Conservation (phyloP, 2,113 vertebrate genomes). For the Potamarius usumacintae region DNA sequence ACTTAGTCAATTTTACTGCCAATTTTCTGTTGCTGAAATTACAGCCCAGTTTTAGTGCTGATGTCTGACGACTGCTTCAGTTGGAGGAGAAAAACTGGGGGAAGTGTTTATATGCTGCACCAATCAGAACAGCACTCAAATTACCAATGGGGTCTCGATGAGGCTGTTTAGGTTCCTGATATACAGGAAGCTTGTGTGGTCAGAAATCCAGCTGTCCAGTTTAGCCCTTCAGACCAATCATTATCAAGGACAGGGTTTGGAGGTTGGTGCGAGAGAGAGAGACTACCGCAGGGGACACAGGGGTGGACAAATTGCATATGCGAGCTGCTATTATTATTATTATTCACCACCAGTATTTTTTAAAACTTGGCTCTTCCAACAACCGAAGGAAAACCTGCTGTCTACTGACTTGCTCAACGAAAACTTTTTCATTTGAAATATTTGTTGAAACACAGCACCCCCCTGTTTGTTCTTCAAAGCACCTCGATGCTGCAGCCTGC, state of each 20-base stretch:
- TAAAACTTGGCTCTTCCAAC: not conserved
- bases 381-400: not conserved
- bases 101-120: not conserved
- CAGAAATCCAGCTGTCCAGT: not conserved
- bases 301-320: not conserved
- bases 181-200: not conserved
- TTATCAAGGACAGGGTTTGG: not conserved
- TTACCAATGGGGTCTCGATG: conserved; percentile 6
- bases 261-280: not conserved
- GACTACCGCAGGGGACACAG: not conserved
- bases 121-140: not conserved
- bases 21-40: conserved; percentile 30
- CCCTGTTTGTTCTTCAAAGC: not conserved
- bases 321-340: no score
- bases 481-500: not conserved
- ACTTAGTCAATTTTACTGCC: conserved; percentile 6
- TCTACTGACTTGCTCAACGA: no score
- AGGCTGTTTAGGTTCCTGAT: not conserved
- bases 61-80: conserved; percentile 5
- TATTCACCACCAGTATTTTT: not conserved
- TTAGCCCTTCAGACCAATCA: not conserved
- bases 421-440: no score
- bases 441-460: no score
- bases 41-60: conserved; percentile 5
- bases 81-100: conserved; percentile 3